phyloP scores from a whole-genome alignment of 2,113 vertebrate species.

The Oryctolagus cuniculus region DNA sequence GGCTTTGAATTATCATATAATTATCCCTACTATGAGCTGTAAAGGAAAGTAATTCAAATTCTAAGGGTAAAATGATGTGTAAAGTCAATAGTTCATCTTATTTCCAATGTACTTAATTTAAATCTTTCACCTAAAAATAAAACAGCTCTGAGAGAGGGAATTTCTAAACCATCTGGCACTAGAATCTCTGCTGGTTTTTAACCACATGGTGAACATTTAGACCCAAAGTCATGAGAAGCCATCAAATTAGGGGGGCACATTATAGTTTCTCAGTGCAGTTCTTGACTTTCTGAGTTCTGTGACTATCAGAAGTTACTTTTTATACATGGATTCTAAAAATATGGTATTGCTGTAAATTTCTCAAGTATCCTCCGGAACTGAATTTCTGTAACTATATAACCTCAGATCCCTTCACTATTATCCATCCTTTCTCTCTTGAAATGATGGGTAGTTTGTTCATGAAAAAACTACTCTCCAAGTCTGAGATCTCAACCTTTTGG shows the following conservation, averaged over 20 bases:
- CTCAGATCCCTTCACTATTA: neutral
- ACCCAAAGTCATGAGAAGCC: neutral
- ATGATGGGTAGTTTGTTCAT: neutral
- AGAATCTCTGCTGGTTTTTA: neutral
- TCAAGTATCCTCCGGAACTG: neutral
- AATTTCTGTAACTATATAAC: neutral
- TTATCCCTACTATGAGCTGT: neutral
- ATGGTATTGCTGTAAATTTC: neutral
- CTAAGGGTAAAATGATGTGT: neutral
- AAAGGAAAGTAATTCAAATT: neutral
- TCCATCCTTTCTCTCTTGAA: neutral
- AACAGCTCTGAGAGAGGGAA: fast-evolving
- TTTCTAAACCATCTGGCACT: neutral
- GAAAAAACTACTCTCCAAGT: neutral
- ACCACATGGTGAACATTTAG: neutral
- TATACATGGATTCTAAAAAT: neutral
- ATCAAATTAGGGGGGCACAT: neutral
- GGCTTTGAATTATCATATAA: neutral
- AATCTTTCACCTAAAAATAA: neutral
- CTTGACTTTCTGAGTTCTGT: neutral
- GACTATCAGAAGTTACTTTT: neutral
- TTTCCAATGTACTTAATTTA: neutral
- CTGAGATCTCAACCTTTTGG: neutral
- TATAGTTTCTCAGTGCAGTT: neutral
- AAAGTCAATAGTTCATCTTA: neutral